phyloP scores from a whole-genome alignment of 1,140 invertebrate species.

The Dinothrombium tinctorium region DNA sequence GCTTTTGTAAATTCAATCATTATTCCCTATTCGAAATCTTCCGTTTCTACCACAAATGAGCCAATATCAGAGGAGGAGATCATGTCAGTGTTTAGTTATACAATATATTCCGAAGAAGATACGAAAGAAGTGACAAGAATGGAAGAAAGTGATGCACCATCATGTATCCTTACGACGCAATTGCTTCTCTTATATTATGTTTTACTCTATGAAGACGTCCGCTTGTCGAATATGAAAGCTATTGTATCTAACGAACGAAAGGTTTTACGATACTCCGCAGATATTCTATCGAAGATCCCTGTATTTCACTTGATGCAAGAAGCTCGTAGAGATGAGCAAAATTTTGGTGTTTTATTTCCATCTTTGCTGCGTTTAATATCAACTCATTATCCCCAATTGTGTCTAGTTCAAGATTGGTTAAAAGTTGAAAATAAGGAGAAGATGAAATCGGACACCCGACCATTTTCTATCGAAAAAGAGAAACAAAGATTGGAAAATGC shows the following conservation, averaged over 20 bases:
- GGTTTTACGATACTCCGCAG: conserved; percentile 60
- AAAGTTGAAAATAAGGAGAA: conserved; percentile 14
- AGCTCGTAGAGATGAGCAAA: conserved; percentile 69
- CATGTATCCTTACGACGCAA: conserved; percentile 48
- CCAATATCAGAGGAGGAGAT: conserved; percentile 78
- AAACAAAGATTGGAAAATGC: not conserved
- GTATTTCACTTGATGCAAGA: conserved; percentile 68
- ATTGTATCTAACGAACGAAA: conserved; percentile 39
- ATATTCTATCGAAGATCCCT: conserved; percentile 68
- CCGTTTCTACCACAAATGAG: conserved; percentile 47
- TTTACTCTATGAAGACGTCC: conserved; percentile 70
- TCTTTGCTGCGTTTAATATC: conserved; percentile 57
- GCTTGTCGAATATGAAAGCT: conserved; percentile 48
- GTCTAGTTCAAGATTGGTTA: conserved; percentile 83
- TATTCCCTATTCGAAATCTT: conserved; percentile 27
- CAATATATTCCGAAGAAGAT: conserved; percentile 26
- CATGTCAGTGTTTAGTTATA: conserved; percentile 39
- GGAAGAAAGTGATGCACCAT: conserved; percentile 2
- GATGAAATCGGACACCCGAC: not conserved
- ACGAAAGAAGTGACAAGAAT: conserved; percentile 1
- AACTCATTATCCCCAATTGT: conserved; percentile 81
- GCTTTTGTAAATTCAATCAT: conserved; percentile 84
- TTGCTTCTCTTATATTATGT: conserved; percentile 75
- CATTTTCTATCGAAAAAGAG: not conserved
- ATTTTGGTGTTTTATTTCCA: conserved; percentile 64